A percentile compares a stretch with the other conserved stretches of the same genome.
Conservation (phyloP, 2,113 vertebrate genomes). For the Bolborhynchus lineola region DNA sequence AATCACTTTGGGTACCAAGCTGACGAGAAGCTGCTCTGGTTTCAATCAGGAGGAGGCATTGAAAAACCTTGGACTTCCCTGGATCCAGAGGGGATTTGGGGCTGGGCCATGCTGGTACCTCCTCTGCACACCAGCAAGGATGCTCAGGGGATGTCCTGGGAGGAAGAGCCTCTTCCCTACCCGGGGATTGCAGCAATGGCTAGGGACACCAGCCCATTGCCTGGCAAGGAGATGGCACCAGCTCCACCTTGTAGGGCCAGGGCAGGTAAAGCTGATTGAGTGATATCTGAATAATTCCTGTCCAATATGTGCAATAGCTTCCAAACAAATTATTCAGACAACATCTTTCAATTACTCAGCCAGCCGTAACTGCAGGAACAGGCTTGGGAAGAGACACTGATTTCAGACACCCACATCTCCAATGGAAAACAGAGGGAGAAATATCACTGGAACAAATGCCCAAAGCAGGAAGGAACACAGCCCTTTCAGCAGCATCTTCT, state of each 20-base stretch:
- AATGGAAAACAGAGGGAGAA: rapidly evolving
- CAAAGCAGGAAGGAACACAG: neutral
- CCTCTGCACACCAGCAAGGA: neutral
- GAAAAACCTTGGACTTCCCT: neutral
- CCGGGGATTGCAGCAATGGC: rapidly evolving
- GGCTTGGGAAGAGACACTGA: neutral
- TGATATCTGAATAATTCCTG: rapidly evolving
- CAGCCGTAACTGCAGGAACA: neutral
- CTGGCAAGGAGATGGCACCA: neutral
- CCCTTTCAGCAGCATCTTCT: neutral
- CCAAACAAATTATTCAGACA: neutral
- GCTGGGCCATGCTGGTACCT: neutral
- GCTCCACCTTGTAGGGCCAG: rapidly evolving
- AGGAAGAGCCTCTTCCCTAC: neutral
- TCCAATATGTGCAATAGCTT: neutral
- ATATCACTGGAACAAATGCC: rapidly evolving
- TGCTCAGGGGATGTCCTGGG: neutral
- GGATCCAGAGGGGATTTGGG: rapidly evolving
- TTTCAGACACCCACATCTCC: neutral
- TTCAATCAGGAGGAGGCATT: rapidly evolving
- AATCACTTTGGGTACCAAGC: neutral
- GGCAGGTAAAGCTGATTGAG: neutral
- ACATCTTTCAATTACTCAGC: neutral
- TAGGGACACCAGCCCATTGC: neutral
- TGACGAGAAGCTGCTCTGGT: neutral